Evolutionary conservation across 2,113 vertebrate species (phyloP).

Genomic region (Mystacornis crossleyi): DNA sequence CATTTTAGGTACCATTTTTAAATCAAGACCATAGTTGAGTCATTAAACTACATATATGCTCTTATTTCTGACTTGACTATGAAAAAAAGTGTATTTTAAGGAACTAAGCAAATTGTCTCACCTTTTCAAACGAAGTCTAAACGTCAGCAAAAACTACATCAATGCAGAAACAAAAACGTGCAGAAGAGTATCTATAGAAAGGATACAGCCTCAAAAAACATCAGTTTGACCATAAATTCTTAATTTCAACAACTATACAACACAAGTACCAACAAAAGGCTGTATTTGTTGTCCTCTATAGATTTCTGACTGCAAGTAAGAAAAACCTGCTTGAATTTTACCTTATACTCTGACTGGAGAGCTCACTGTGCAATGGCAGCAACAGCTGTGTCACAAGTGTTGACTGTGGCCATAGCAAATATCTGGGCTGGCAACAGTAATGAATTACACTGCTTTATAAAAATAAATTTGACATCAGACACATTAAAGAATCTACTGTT

Average conservation of each 20-base stretch:
- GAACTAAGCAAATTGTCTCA: not conserved
- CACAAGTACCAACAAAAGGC: not conserved
- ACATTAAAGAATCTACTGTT: not conserved
- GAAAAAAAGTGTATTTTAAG: not conserved
- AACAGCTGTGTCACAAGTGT: slow-evolving; percentile 36
- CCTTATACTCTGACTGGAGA: not conserved
- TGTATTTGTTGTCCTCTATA: not conserved
- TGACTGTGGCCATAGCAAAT: not conserved
- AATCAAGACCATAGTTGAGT: not conserved
- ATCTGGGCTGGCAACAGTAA: not conserved
- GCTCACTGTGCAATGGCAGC: not conserved
- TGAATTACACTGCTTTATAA: slow-evolving; percentile 3
- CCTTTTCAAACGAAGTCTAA: not conserved
- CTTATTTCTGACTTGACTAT: not conserved
- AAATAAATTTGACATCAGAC: slow-evolving; percentile 55
- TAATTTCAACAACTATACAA: not conserved
- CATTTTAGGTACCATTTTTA: not conserved
- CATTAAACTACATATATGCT: not conserved
- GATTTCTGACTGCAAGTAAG: not conserved
- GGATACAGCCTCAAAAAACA: not conserved
- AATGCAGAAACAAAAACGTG: not conserved
- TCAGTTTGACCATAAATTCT: not conserved
- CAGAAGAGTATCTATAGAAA: not conserved
- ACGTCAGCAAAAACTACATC: not conserved
- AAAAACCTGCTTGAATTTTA: not conserved